Conservation (phyloP, 1,140 invertebrate genomes). For the Grapholita molesta region DNA sequence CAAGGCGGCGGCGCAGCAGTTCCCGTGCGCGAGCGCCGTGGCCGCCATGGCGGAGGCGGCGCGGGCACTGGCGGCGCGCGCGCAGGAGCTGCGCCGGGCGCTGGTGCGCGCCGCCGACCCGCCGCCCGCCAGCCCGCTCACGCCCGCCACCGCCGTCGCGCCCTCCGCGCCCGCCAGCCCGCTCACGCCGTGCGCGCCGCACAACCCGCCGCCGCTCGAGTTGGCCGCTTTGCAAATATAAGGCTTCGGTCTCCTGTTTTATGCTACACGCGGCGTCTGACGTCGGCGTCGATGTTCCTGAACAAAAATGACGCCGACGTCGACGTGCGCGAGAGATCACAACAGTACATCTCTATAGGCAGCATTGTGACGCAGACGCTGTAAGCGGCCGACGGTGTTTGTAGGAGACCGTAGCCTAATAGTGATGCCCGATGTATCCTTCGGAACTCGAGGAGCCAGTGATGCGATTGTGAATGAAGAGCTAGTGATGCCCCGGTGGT, state of each 20-base stretch:
- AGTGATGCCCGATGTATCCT: no score
- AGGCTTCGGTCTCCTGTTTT: no score
- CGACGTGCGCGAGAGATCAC: no score
- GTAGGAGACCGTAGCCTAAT: no score
- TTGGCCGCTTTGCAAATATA: constrained; percentile 54
- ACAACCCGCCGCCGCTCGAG: constrained; percentile 37
- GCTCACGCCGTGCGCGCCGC: constrained; percentile 53
- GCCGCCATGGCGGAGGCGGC: constrained; percentile 96
- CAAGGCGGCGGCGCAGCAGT: constrained; percentile 93
- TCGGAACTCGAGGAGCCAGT: neutral
- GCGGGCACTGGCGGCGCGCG: constrained; percentile 46
- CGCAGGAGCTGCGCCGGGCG: constrained; percentile 53
- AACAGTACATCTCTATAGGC: no score
- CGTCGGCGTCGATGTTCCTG: no score
- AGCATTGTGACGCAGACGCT: no score
- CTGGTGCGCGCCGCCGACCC: constrained; percentile 59
- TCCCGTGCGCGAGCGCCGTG: constrained; percentile 92
- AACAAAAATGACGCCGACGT: no score
- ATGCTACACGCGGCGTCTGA: no score
- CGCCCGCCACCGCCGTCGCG: constrained; percentile 34
- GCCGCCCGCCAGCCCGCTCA: constrained; percentile 50
- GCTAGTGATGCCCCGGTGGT: neutral
- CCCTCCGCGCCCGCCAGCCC: constrained; percentile 51
- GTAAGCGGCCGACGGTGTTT: no score
- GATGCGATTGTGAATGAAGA: neutral